Base-by-base conservation (phyloP, 2,888 invertebrate species). In the Tupiocoris notatus region DNA sequence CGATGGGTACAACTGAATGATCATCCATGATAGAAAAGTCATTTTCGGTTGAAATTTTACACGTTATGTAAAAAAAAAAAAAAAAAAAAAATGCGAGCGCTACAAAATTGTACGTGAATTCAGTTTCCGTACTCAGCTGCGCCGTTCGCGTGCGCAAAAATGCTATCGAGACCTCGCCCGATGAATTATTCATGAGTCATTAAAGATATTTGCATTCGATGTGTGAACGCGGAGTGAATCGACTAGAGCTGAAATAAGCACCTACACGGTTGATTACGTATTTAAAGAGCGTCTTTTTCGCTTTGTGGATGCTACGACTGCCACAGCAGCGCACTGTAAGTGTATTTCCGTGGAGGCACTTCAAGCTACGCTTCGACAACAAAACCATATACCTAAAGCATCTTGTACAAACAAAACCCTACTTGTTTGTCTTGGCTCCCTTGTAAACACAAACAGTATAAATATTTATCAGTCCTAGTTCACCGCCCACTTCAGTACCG, bases 401-500 rank as follows among this genome's bases (percentile, higher is more conserved):
- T 76, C 68, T 76, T 76, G 67, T 67, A 68, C 76, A 76, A 76
- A 76, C 76, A 76, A 68, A 76, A 68, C 67, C 73, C 63, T 68
- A 64, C 65, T 76, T 77, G 71, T 77, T 77, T 73, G 77, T 77
- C 63, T 77, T 77, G 77, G 77, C 77, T 73, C 74, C 77, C 67
- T 39, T 61, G 77, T 73, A 77, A 77, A 77, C 74, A 77, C 77
- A 77, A 77, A 77, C 77, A 77, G 74, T 77, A 77, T 77, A 77
- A 77, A 77, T 77, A 77, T 77, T 77, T 77, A 77, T 77, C 77
- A 73, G 64, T 65, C 76, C 64, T 65, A 71, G 71, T 71, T 17
- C 61, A 20, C 56, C 68, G 63, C 67, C 64, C 71, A 63, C 71
- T 73, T 73, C 64, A 59, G 21, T 76, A 57, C 6, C 6, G 6